A percentile compares a stretch with the other conserved stretches of the same genome.
Conservation (phyloP, 2,797 vertebrate species). For the Paedocypris micromegethes region DNA sequence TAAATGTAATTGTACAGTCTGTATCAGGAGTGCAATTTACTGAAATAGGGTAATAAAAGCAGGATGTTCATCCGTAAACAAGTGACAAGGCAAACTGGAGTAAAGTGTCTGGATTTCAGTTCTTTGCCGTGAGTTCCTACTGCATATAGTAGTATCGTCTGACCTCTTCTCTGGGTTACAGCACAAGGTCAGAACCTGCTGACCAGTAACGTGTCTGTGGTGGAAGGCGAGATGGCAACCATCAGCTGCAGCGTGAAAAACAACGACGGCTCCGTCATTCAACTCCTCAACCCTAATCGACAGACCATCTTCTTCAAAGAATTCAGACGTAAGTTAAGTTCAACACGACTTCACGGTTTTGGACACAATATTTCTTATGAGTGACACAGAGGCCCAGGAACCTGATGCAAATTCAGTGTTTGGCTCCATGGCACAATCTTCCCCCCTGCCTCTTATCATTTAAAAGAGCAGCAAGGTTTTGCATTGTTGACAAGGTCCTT, state of each 20-base stretch:
- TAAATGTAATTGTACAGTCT: too few species aligned
- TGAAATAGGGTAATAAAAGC: too few species aligned
- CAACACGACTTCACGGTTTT: not conserved
- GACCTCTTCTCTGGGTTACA: conserved; percentile 49
- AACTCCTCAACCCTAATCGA: conserved; percentile 97
- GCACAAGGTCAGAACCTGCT: conserved; percentile 88
- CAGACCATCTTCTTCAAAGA: conserved; percentile 98
- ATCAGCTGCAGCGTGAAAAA: conserved; percentile 97
- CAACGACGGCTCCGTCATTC: conserved; percentile 96
- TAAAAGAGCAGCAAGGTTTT: conserved; percentile 46
- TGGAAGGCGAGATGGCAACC: conserved; percentile 92
- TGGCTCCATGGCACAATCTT: conserved; percentile 11
- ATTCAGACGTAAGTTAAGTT: conserved; percentile 80
- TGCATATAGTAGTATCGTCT: too few species aligned
- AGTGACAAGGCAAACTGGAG: too few species aligned
- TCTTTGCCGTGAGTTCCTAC: too few species aligned
- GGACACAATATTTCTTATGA: not conserved
- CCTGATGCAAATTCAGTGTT: conserved; percentile 23
- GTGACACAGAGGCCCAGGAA: not conserved
- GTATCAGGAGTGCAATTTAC: too few species aligned
- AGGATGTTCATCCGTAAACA: too few species aligned
- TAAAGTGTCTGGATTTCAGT: too few species aligned
- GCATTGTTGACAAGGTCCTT: conserved; percentile 48
- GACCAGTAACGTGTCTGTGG: conserved; percentile 88
- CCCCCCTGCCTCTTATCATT: conserved; percentile 36